Base-by-base conservation (phyloP, 2,797 vertebrate genomes). In the Sciurus vulgaris region DNA sequence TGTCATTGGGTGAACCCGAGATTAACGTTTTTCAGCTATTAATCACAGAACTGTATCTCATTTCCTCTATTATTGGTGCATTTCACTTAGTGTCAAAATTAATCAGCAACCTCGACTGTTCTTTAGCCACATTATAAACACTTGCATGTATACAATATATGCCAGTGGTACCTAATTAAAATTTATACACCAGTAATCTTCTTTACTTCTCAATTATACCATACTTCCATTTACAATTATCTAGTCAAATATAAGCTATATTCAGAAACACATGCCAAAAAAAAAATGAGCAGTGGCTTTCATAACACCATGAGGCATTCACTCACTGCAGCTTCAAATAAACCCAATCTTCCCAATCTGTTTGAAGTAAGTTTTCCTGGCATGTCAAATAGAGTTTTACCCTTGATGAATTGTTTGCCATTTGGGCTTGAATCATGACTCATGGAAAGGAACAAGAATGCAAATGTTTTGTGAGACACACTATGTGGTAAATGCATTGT, bases 61-160 rank as follows among this genome's bases (percentile, higher is more conserved):
- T 35, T 90, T 85, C 81, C 92, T 90, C 84, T 74, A 2, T 87
- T 73, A 81, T 7, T 72, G 93, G 67, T 51, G 26, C 35, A 79
- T 97, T 96, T 94, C 91, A 81, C 78, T 91, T 85, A 88, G 22
- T 86, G 87, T 78, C 87, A 35, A 63, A 85, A 95, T 86, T 88
- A 78, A 96, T 95, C 83, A 81, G 73, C 61, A 96, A 61, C 41
- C 77, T 94, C 54, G 73, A 28, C 54, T 81, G 86, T 54, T 92
- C 61, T 65, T 73, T 1, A 79, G 35, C 81, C 41, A n/a, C 78
- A 67, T 9, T 38, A 56, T 20, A 85, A 91, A 95, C 22, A 79
- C 30, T 41, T 65, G 22, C 0, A 33, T 6, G 18, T 63, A 76
- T 61, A 77, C 12, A 63, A 24, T n/a, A 56, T 8, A 44, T 9